Evolutionary conservation across 2,797 vertebrate genomes (phyloP).

Genomic region (Anguilla obscura): DNA sequence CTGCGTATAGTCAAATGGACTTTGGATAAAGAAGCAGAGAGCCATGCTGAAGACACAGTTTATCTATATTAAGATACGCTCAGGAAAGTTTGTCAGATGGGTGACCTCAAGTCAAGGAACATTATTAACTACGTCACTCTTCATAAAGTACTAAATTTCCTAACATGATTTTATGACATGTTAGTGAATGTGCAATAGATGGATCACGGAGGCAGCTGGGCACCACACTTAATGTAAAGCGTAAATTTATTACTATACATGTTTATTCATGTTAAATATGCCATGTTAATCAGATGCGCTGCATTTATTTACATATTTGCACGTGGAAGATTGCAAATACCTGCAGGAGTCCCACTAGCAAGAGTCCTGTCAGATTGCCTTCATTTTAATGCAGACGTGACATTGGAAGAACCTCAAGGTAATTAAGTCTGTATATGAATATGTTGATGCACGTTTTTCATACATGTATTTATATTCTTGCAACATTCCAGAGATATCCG

Average conservation of each 20-base stretch:
- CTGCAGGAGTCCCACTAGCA: not conserved
- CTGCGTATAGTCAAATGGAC: not conserved
- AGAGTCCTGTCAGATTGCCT: not conserved
- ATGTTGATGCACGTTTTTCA: not conserved
- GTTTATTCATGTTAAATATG: not conserved
- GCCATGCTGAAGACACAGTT: not conserved
- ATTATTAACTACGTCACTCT: no score
- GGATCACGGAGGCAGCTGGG: no score
- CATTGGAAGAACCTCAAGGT: not conserved
- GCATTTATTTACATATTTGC: not conserved
- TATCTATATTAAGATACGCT: no score
- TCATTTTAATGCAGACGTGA: not conserved
- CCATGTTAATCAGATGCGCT: not conserved
- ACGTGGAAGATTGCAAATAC: not conserved
- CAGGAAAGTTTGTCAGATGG: no score
- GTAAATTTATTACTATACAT: not conserved
- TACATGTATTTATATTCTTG: no score
- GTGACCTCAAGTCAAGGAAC: no score
- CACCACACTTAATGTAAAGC: no score
- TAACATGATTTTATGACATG: no score
- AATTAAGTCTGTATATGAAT: not conserved
- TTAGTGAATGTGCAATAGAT: no score
- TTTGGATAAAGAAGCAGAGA: not conserved
- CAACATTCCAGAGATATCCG: no score
- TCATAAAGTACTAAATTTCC: no score